Conservation (phyloP, 1,140 invertebrate species). For the Eubasilissa regina region DNA sequence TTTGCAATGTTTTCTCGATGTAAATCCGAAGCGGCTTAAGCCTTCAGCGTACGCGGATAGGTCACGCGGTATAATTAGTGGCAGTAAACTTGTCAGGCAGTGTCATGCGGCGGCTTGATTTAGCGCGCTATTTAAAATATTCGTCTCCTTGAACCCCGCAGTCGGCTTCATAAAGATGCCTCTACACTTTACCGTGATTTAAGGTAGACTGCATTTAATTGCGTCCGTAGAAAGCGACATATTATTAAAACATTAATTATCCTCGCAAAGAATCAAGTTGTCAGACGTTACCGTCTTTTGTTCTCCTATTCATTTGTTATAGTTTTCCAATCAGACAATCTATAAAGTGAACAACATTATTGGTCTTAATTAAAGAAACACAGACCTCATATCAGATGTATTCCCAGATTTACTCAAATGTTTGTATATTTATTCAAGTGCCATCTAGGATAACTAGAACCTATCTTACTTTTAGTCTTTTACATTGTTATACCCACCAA, state of each 20-base stretch:
- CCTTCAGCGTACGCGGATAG: slow-evolving; percentile 47
- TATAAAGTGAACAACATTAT: too few species aligned
- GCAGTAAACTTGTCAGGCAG: slow-evolving; percentile 51
- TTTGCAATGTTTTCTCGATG: slow-evolving; percentile 53
- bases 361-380: too few species aligned
- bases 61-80: slow-evolving; percentile 58
- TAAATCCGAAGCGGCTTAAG: slow-evolving; percentile 48
- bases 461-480: too few species aligned
- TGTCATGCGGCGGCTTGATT: slow-evolving; percentile 44
- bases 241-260: slow-evolving; percentile 1
- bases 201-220: slow-evolving; percentile 10
- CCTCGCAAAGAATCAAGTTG: neutral
- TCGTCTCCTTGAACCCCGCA: slow-evolving; percentile 35
- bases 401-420: too few species aligned
- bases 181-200: neutral
- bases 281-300: too few species aligned
- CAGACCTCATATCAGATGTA: too few species aligned
- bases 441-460: too few species aligned
- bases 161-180: slow-evolving; percentile 24
- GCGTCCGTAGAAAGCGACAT: neutral
- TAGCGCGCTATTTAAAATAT: slow-evolving; percentile 48
- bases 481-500: too few species aligned
- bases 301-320: too few species aligned
- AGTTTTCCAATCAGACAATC: too few species aligned
- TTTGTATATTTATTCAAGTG: too few species aligned